Evolutionary conservation across 1,140 invertebrate species (phyloP), one percentile per base, ranked within the genome.

Genomic region (Drosophila parabipectinata): DNA sequence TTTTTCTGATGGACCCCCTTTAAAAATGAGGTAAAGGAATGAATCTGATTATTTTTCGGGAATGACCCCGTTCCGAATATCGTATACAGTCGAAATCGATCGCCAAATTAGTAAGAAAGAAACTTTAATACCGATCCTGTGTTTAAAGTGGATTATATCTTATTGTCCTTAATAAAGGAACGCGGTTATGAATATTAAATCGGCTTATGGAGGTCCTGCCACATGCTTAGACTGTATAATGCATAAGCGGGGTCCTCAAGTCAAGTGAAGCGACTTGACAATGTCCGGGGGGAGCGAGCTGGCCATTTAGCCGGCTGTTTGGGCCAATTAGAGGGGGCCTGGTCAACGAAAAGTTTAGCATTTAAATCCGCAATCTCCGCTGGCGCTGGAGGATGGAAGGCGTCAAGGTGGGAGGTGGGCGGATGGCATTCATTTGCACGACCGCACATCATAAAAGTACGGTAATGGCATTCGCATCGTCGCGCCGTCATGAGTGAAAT

Each of bases 401-500:
- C 8, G 41, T 28, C 15, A 60, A 5, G 41, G 15, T 14, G 41
- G 41, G 14, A 0, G 44, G 44, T 10, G 18, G 44, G 18, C 14
- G 18, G 18, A 47, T 9, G 9, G 41, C 28, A 60, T 47, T 63
- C 61, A 63, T 59, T 63, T 30, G 61, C 54, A 67, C 57, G 45
- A 52, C 58, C 58, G 63, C 63, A 62, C 18, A 39, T 51, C 57
- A 67, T 62, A 59, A 63, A 63, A 63, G 15, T 60, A 63, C 61
- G 54, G 61, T 34, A 63, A 59, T 59, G 61, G 30, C 55, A 63
- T 63, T 63, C 41, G 54, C 53, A 56, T 56, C 44, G 56, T 26
- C 21, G 26, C 21, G 45, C 41, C 37, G 39, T 57, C 30, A 26
- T 39, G 54, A 37, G 51, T 53, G 51, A 53, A 53, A 37, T 34